These are phyloP conservation scores for Columbina picui DNA, from an alignment of 2,113 vertebrate species.

Conservation along the genomic window DNA sequence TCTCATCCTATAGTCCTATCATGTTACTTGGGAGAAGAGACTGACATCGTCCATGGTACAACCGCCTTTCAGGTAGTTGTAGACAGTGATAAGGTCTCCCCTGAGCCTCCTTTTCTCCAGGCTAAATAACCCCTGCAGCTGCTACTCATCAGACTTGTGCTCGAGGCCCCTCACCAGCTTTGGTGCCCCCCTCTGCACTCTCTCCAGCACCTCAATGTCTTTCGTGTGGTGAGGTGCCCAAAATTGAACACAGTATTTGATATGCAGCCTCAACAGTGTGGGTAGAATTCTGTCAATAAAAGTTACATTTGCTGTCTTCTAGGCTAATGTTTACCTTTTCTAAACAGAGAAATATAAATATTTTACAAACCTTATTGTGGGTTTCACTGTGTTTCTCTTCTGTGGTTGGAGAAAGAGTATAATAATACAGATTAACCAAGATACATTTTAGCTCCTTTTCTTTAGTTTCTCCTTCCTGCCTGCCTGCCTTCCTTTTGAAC, in stretches of 20 bases:
- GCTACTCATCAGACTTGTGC: accelerated
- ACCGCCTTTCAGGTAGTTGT: neutral
- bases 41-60: neutral
- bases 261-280: accelerated
- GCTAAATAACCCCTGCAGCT: accelerated
- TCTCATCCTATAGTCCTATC: neutral
- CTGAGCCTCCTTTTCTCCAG: neutral
- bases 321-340: neutral
- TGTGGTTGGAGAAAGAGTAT: neutral
- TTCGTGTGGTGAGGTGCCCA: neutral
- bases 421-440: neutral
- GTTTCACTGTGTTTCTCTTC: neutral
- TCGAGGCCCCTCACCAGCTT: neutral
- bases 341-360: neutral
- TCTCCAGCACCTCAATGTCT: neutral
- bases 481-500: neutral
- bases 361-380: neutral
- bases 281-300: neutral
- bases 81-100: accelerated
- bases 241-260: accelerated
- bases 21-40: neutral
- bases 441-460: no score
- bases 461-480: no score
- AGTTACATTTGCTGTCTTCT: neutral
- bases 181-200: accelerated